Evolutionary conservation across 1,140 invertebrate genomes (phyloP).

Genomic region (Drosophila aff.): DNA sequence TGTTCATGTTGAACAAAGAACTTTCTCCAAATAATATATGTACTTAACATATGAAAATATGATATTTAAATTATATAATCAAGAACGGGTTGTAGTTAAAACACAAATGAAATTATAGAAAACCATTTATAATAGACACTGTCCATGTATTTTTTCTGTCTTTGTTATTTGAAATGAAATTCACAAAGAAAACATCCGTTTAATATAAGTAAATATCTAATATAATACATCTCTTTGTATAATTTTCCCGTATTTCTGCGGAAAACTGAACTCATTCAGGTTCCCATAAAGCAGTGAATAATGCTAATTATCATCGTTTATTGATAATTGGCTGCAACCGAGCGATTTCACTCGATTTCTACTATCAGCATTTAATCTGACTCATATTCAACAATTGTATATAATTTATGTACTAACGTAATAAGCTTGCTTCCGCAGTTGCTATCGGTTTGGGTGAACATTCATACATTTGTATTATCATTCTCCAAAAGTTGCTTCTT

Average conservation of each 20-base stretch:
- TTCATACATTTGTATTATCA: slow-evolving; percentile 11
- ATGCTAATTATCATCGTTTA: slow-evolving; percentile 42
- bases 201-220: neutral
- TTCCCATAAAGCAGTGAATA: slow-evolving; percentile 17
- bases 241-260: neutral
- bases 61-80: neutral
- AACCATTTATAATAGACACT: neutral
- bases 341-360: slow-evolving; percentile 44
- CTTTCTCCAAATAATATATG: neutral
- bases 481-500: neutral
- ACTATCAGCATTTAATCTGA: slow-evolving; percentile 31
- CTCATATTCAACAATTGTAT: neutral
- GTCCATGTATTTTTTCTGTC: neutral
- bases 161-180: too few species aligned
- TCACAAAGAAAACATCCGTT: neutral
- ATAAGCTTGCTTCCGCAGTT: slow-evolving; percentile 2
- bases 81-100: neutral
- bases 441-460: neutral
- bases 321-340: slow-evolving; percentile 27
- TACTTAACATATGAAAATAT: neutral
- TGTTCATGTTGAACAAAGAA: neutral
- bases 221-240: neutral
- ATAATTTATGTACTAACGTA: neutral
- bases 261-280: slow-evolving; percentile 14
- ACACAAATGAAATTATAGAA: neutral